Conservation (phyloP, 2,797 vertebrate species). For the Spinus pinus region DNA sequence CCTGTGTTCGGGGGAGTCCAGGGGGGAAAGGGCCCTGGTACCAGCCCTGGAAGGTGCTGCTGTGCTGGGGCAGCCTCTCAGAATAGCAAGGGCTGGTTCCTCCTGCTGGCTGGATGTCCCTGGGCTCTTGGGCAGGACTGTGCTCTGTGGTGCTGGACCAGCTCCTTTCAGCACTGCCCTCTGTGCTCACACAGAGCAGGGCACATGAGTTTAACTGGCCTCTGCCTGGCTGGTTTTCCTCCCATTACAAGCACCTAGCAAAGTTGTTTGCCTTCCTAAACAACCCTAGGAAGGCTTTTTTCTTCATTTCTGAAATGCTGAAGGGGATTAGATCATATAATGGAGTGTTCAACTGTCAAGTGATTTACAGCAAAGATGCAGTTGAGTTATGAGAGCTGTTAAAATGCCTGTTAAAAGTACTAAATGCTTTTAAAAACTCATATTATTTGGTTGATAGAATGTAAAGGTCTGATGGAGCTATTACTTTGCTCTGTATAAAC, state of each 20-base stretch:
- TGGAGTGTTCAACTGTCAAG: constrained; percentile 64
- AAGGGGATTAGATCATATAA: constrained; percentile 67
- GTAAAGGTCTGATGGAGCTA: constrained; percentile 68
- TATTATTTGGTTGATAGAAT: constrained; percentile 72
- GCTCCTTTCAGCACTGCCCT: background rate
- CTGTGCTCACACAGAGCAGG: background rate
- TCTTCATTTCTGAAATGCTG: constrained; percentile 57
- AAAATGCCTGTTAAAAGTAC: constrained; percentile 73
- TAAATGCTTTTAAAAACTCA: constrained; percentile 71
- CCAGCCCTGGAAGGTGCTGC: background rate
- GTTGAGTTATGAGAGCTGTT: constrained; percentile 73
- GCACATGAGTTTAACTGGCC: background rate
- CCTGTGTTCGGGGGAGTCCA: background rate
- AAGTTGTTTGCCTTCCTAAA: constrained; percentile 20
- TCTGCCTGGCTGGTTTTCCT: background rate
- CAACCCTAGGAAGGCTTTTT: background rate
- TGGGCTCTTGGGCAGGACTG: background rate
- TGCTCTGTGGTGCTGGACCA: background rate
- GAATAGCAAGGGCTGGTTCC: background rate
- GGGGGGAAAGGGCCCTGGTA: accelerated
- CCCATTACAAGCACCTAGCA: background rate
- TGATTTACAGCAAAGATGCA: constrained; percentile 67
- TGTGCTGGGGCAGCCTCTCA: background rate
- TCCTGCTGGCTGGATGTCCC: background rate
- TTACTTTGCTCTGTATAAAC: constrained; percentile 68